Evolutionary conservation across 2,797 vertebrate genomes (phyloP), one percentile per base, ranked within the genome.

Genomic region (Fratercula arctica): DNA sequence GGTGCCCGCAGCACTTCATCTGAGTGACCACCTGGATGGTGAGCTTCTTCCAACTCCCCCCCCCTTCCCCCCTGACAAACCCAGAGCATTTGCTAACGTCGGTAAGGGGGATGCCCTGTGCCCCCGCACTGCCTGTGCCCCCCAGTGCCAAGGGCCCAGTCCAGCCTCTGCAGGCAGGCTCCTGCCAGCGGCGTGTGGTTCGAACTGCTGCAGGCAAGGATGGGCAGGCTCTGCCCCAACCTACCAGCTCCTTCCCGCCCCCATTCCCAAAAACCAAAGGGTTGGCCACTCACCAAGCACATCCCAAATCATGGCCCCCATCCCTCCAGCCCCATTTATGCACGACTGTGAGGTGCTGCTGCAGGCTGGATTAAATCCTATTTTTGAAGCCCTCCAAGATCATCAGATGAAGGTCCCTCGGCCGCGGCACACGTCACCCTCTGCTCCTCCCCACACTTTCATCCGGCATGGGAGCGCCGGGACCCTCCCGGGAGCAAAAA

Each of bases 111-210:
- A 50, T 13, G 63, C n/a, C 31, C 57, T 29, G 61, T 5, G 13
- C 46, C n/a, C 51, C 1, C 1, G 3, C 41, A 16, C 70, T 12
- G 56, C 31, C 54, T 29, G 61, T 5, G 13, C 46, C n/a, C 51
- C 1, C 2, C 43, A 31, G 10, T 1, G 3, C 0, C 1, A 28
- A 66, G 70, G 59, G 37, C 37, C 14, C 10, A 8, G 10, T 73
- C 59, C 91, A 41, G 35, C 37, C 56, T n/a, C 5, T 16, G 19
- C 54, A 35, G 56, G n/a, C 64, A 80, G 35, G 41, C 23, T 54
- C 35, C 72, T 31, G 53, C 59, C 37, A 11, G 37, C 2, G 2
- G 18, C 33, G 18, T 14, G n/a, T 11, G 24, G 33, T n/a, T 48
- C 1, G 0, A 39, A 8, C 28, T 4, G 21, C 46, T 33, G 37